These are phyloP conservation scores for Baronia brevicornis DNA, from an alignment of 2,888 invertebrate species.

Conservation along the genomic window DNA sequence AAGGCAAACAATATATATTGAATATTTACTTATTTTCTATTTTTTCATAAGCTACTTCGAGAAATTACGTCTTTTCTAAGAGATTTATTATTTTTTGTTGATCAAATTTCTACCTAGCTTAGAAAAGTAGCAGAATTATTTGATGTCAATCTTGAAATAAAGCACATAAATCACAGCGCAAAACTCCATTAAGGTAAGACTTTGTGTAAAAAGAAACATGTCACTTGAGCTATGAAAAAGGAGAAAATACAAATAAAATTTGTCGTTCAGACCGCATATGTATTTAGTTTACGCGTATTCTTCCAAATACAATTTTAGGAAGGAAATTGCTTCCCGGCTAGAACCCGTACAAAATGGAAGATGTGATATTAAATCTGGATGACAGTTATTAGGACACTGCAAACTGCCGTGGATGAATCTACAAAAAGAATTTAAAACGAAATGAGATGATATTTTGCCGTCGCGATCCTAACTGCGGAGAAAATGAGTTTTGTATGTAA, in stretches of 20 bases:
- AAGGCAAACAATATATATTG: too few relatives aligned
- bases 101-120: too few relatives aligned
- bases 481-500: conserved; percentile 20
- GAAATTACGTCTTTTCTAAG: too few relatives aligned
- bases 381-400: conserved; percentile 66
- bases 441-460: conserved; percentile 46
- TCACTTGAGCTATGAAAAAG: conserved; percentile 29
- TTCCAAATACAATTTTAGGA: conserved; percentile 68
- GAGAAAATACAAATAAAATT: conserved; percentile 61
- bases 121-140: too few relatives aligned
- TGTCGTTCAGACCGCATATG: conserved; percentile 61
- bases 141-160: too few relatives aligned
- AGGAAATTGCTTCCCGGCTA: conserved; percentile 64
- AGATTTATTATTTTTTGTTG: too few relatives aligned
- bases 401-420: conserved; percentile 26
- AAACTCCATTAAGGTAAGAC: not conserved
- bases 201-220: conserved; percentile 16
- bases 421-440: conserved; percentile 43
- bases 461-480: conserved; percentile 34
- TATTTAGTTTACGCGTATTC: conserved; percentile 65
- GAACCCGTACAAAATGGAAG: conserved; percentile 61
- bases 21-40: too few relatives aligned
- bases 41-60: too few relatives aligned
- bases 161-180: too few relatives aligned
- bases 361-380: conserved; percentile 71